These are phyloP conservation scores for Phengaris arion DNA, from an alignment of 2,888 invertebrate species.

Conservation along the genomic window DNA sequence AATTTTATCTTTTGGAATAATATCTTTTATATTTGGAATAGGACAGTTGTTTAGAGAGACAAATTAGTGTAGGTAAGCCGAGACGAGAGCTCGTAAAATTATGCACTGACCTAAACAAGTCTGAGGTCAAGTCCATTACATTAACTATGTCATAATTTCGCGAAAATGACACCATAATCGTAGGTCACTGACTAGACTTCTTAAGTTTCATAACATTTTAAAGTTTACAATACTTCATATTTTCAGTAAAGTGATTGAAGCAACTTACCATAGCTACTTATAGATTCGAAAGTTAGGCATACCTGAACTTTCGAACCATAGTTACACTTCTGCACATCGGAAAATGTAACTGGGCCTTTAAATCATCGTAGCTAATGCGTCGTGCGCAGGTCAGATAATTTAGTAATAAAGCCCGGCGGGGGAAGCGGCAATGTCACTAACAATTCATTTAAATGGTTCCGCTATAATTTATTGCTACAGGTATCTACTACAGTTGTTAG, in stretches of 20 bases:
- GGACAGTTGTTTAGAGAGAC: neutral
- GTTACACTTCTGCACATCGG: neutral
- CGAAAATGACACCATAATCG: constrained; percentile 1
- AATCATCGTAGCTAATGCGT: neutral
- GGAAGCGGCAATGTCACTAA: constrained; percentile 58
- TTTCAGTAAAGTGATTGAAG: neutral
- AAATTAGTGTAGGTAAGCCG: neutral
- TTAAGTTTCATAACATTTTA: neutral
- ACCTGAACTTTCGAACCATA: too few species aligned
- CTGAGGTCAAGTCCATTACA: neutral
- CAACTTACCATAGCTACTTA: too few species aligned
- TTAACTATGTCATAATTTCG: neutral
- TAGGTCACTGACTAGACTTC: neutral
- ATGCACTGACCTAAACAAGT: neutral
- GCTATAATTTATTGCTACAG: constrained; percentile 24
- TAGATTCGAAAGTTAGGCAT: too few species aligned
- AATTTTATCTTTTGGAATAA: neutral
- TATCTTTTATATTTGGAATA: too few species aligned
- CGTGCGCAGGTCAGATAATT: constrained; percentile 66
- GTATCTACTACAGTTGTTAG: neutral
- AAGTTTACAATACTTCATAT: neutral
- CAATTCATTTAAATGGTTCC: constrained; percentile 38
- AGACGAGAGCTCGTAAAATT: neutral
- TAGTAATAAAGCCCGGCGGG: constrained; percentile 64
- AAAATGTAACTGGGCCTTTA: neutral